Base-by-base conservation (phyloP, 2,797 vertebrate species). In the Xiphophorus birchmanni region DNA sequence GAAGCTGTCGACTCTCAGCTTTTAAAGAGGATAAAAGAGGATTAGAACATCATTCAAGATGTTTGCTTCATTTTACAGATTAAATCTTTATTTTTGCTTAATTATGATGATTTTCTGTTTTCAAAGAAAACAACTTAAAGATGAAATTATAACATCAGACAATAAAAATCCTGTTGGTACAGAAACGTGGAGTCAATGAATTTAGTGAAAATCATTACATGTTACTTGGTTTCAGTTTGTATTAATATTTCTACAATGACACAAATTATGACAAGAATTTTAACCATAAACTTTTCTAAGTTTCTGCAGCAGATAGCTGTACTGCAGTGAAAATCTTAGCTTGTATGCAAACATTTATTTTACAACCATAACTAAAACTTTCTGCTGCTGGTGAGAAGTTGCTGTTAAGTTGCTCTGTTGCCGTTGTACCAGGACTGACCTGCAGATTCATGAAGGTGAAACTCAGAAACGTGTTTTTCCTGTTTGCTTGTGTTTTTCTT, bases 401-500 rank as follows among this genome's bases (percentile, higher is more conserved):
- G 50, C 50, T 18, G 47, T 58, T 0, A 60, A 32, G 60, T 65
- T 65, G 13, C 32, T 18, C 0, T 32, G 29, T 63, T 63, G n/a
- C 1, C 58, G n/a, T 52, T 13, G 58, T 45, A 40, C 63, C 26
- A 7, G 23, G 54, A 83, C 81, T 44, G 76, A 87, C 32, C 73
- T 82, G 78, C 82, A 78, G 52, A 78, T 77, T 83, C 80, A 75
- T 82, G 75, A 71, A 87, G 80, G 37, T n/a, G 2, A 73, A 52
- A 5, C 56, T n/a, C 5, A 63, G 88, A 90, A 91, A 84, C 84
- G 87, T 60, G 26, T 65, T 35, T 37, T 18, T 60, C 58, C 13
- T 32, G 12, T 90, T 92, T 92, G 88, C 69, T 81, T 65, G 65
- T 73, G 74, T 56, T 60, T 84, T 87, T 83, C 72, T 82, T 71